Evolutionary conservation across 2,797 vertebrate species (phyloP), one percentile per base, ranked within the genome.

Genomic region (Myotis planiceps): DNA sequence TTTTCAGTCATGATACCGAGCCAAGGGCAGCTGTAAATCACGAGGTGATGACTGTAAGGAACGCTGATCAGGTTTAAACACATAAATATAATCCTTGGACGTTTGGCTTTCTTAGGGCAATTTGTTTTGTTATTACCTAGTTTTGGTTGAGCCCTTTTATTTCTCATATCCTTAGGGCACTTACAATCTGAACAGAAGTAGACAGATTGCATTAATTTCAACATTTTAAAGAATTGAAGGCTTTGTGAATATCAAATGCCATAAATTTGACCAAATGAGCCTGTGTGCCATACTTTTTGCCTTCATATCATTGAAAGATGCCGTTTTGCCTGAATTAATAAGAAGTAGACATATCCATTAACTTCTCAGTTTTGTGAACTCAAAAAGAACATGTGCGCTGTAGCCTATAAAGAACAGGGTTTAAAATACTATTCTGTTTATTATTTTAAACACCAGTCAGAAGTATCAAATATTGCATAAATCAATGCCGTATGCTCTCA

Each of bases 401-500:
- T 63, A 10, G 85, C 92, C 34, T 84, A 13, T 60, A 93, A 91
- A 75, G 51, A 23, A 69, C 18, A 13, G 9, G 9, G 1, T 58
- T 96, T 92, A 65, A 89, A 72, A 72, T 89, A 27, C 53, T 82
- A 51, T 63, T 65, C 27, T 34, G 32, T 84, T 94, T 85, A 92
- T 96, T 91, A 69, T 96, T 95, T 95, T 79, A 95, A 97, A 94
- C 69, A 87, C 55, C 37, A 94, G 47, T 74, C 84, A 82, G 39
- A 94, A 84, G 39, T 88, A 79, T 91, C 68, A 51, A 84, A 76
- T 63, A 53, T 69, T 75, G 37, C 42, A 72, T 47, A 93, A 96
- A 97, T 93, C 90, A 95, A 80, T 88, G 66, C 87, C 91, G 80
- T 71, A 83, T 91, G 95, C 79, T 89, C 18, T 87, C 34, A 55